Conservation (phyloP, 2,888 invertebrate genomes). For the Epistrophe eligans region DNA sequence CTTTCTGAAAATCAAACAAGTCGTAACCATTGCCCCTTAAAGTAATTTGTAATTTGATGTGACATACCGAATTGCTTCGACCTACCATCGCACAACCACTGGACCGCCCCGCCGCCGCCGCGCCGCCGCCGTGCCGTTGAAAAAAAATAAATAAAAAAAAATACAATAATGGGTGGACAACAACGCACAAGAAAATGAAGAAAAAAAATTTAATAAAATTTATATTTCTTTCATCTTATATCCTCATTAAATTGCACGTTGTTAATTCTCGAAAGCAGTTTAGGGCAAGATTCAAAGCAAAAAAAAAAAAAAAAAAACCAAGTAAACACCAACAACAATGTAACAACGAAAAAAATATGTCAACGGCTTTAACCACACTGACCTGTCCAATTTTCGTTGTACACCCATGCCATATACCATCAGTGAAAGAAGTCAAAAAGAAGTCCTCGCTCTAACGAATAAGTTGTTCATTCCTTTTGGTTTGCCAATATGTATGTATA, state of each 20-base stretch:
- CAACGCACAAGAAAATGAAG: background rate
- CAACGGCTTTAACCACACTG: slow-evolving; percentile 73
- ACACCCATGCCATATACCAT: slow-evolving; percentile 31
- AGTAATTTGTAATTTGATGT: slow-evolving; percentile 70
- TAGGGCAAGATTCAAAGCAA: slow-evolving; percentile 5
- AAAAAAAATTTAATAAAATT: slow-evolving; percentile 48
- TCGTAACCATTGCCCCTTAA: slow-evolving; percentile 51
- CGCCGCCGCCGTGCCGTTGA: no score
- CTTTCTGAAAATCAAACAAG: slow-evolving; percentile 48
- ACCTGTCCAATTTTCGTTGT: slow-evolving; percentile 71
- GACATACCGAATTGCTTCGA: slow-evolving; percentile 69
- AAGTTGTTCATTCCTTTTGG: slow-evolving; percentile 64
- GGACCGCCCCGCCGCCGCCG: no score
- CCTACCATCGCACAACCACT: slow-evolving; percentile 52
- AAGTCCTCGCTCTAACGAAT: slow-evolving; percentile 53
- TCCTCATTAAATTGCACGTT: slow-evolving; percentile 72
- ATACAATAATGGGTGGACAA: slow-evolving; percentile 29
- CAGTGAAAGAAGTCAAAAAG: slow-evolving; percentile 24
- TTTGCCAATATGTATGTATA: slow-evolving; percentile 55
- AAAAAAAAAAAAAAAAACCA: background rate
- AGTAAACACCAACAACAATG: slow-evolving; percentile 4
- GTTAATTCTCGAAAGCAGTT: slow-evolving; percentile 62
- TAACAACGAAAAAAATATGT: slow-evolving; percentile 59
- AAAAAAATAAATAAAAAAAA: slow-evolving; percentile 18
- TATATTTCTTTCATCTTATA: slow-evolving; percentile 67